Evolutionary conservation across 2,797 vertebrate genomes (phyloP), one percentile per base, ranked within the genome.

Genomic region (Tamandua tetradactyla): DNA sequence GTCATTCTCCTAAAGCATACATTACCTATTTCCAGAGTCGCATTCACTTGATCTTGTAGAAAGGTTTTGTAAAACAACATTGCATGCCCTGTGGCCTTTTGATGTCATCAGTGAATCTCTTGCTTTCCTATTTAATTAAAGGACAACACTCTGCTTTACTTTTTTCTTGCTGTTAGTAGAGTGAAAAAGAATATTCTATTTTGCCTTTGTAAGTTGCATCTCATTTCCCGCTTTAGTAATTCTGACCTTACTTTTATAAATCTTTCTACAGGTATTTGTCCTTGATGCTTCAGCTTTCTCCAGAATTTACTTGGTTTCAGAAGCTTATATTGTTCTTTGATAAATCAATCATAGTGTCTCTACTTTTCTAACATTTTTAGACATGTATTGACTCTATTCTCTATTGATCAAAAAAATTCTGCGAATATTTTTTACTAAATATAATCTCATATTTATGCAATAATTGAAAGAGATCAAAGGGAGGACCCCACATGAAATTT

Each of bases 141-240:
- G 85, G 64, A 89, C 75, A 87, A 92, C 71, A 81, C 88, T 83
- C 62, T 61, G 42, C 81, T 90, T 66, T 74, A 52, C 32, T 71
- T 84, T 95, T 88, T 66, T 71, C 62, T 88, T 72, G 32, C n/a
- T 81, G 83, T 55, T 80, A 22, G 57, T 49, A 47, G 27, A 92
- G 44, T 30, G 2, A 35, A 76, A 14, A 66, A 66, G 40, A 69
- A 82, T 25, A 35, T 64, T 88, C 84, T 83, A 25, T 74, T 93
- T 90, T 0, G 0, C n/a, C 35, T 94, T 89, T 88, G 37, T 35
- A 92, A 94, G 78, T 76, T 83, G 69, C 82, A 86, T 87, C 83
- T 94, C 89, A 93, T 94, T 97, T 94, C 80, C 89, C 87, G 94
- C 94, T 69, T 96, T 95, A 78, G 75, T 78, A 87, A 82, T 84